Conservation (phyloP, 2,888 invertebrate species). For the Tuta absoluta region DNA sequence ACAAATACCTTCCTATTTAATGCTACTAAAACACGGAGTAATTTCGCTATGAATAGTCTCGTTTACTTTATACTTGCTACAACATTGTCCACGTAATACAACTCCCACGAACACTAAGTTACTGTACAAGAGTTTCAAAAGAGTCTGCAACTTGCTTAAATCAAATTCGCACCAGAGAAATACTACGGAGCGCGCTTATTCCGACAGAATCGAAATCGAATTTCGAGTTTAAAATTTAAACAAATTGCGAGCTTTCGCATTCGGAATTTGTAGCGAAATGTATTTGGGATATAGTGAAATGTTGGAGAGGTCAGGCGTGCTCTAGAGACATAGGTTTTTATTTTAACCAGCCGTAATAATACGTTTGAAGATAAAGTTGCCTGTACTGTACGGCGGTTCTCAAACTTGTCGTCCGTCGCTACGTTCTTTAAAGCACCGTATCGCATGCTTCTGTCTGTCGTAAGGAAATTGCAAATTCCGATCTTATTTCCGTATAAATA, state of each 20-base stretch:
- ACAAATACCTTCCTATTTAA: no score
- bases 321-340: no score
- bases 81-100: background rate
- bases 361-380: no score
- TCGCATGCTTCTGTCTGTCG: no score
- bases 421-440: no score
- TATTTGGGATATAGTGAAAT: constrained; percentile 1
- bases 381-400: no score
- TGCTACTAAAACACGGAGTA: background rate
- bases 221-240: constrained; percentile 19
- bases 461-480: no score
- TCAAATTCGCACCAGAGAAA: constrained; percentile 21
- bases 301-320: background rate
- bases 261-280: constrained; percentile 21
- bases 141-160: constrained; percentile 17
- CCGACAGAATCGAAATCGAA: constrained; percentile 23
- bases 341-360: no score
- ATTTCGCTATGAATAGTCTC: background rate
- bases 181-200: constrained; percentile 19
- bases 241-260: constrained; percentile 16
- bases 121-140: constrained; percentile 16
- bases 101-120: constrained; percentile 7
- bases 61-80: background rate
- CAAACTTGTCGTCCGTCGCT: no score
- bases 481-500: no score